Conservation (phyloP, 2,888 invertebrate species). For the Hemistola chrysoprasaria region DNA sequence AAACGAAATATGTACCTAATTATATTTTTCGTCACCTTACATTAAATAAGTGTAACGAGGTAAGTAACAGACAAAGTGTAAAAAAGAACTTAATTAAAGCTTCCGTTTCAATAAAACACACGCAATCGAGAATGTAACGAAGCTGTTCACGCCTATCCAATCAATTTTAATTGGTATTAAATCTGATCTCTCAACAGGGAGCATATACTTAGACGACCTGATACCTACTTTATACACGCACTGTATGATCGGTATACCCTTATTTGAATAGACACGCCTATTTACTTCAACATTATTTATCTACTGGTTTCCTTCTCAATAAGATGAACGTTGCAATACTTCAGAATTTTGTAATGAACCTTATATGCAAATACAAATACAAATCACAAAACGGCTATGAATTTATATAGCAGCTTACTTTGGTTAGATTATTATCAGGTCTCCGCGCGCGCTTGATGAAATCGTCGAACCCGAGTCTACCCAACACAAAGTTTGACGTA, state of each 20-base stretch:
- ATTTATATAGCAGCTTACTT: no score
- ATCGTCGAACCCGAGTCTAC: no score
- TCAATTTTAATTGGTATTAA: constrained; percentile 26
- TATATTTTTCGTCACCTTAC: no score
- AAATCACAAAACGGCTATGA: no score
- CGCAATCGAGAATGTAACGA: constrained; percentile 21
- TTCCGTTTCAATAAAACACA: constrained; percentile 22
- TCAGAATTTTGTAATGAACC: no score
- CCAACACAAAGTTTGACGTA: no score
- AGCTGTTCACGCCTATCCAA: constrained; percentile 27
- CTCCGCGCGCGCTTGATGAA: no score
- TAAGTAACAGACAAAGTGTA: constrained; percentile 17
- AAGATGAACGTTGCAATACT: neutral
- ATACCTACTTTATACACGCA: neutral
- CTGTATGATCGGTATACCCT: constrained; percentile 19
- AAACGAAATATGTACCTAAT: no score
- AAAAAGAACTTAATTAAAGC: constrained; percentile 24
- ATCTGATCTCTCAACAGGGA: constrained; percentile 18
- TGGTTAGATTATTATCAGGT: no score
- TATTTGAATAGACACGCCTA: constrained; percentile 20
- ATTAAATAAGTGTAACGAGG: constrained; percentile 3
- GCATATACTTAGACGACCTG: neutral
- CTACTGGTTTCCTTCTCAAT: no score
- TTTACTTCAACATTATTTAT: neutral
- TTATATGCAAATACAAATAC: neutral